Evolutionary conservation across 2,797 vertebrate species (phyloP).

Genomic region (Geotrypetes seraphini): DNA sequence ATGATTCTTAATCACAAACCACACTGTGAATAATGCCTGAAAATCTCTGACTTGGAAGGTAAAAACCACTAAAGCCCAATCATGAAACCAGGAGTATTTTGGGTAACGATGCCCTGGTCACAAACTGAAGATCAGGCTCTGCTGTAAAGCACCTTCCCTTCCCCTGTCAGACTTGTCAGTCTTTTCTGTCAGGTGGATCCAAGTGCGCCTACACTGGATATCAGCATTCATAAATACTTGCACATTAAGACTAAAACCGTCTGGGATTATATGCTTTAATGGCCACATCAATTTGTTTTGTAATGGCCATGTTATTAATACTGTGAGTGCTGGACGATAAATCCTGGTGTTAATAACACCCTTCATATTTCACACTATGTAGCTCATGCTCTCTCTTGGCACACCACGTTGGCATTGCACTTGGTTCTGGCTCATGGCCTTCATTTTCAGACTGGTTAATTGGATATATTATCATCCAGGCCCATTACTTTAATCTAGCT

Average conservation of each 20-base stretch:
- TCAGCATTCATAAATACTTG: not conserved
- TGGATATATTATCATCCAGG: not conserved
- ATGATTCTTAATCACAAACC: too few species aligned
- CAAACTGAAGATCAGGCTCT: too few species aligned
- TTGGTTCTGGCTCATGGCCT: not conserved
- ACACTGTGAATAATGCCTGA: too few species aligned
- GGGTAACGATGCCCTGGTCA: too few species aligned
- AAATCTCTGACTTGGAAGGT: too few species aligned
- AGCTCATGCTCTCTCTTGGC: not conserved
- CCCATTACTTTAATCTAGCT: not conserved
- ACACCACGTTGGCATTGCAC: not conserved
- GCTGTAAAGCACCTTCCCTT: too few species aligned
- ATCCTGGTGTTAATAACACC: not conserved
- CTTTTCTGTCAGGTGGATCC: too few species aligned
- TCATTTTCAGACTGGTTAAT: not conserved
- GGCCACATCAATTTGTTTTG: constrained; percentile 2
- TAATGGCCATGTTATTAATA: not conserved
- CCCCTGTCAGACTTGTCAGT: too few species aligned
- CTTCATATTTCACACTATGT: not conserved
- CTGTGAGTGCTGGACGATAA: not conserved
- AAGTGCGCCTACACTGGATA: not conserved
- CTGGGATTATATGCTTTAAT: not conserved
- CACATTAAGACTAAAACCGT: not conserved
- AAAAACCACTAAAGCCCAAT: too few species aligned
- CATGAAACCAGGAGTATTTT: too few species aligned